Conservation (phyloP, 2,888 invertebrate species). For the Allolobophora icterica region DNA sequence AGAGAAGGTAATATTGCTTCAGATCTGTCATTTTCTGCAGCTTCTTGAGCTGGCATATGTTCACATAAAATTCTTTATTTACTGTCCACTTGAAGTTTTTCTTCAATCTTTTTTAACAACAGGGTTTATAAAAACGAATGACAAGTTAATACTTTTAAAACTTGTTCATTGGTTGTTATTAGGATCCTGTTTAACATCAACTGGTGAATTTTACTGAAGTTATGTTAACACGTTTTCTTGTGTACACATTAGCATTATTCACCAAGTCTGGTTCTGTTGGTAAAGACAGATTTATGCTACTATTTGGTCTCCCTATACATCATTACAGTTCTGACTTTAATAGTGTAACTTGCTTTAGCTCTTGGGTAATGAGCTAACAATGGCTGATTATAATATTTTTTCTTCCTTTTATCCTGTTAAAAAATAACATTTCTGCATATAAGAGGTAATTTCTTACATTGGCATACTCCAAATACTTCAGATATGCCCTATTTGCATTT, state of each 20-base stretch:
- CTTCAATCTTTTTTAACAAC: not conserved
- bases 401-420: not conserved
- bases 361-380: not conserved
- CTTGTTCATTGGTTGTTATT: not conserved
- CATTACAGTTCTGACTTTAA: not conserved
- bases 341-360: not conserved
- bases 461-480: not conserved
- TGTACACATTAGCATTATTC: too few relatives aligned
- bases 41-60: not conserved
- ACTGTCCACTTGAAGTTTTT: not conserved
- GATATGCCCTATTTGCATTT: not conserved
- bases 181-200: too few relatives aligned
- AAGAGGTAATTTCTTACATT: not conserved
- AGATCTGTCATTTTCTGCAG: not conserved
- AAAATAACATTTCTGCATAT: not conserved
- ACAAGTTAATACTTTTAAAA: not conserved
- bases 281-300: not conserved
- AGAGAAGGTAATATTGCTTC: not conserved
- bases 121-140: not conserved
- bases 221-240: not conserved
- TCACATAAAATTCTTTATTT: not conserved
- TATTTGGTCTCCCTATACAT: not conserved
- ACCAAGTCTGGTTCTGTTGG: not conserved
- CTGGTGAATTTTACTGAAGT: not conserved
- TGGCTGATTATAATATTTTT: not conserved